Conservation (phyloP, 2,797 vertebrate species). For the Channa striata region DNA sequence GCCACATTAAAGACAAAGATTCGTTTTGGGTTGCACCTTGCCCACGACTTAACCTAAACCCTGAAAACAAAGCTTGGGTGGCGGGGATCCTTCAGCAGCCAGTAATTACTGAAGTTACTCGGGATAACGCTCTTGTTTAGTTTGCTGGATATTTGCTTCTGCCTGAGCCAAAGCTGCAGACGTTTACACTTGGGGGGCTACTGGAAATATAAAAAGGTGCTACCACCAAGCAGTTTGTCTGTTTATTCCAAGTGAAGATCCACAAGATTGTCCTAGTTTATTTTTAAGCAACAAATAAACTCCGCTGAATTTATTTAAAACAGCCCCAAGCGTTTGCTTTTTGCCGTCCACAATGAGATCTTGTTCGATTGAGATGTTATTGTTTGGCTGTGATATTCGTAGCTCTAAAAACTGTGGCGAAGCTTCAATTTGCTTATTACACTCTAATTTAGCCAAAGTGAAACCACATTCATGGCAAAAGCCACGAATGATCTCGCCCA, state of each 20-base stretch:
- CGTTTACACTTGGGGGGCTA: slow-evolving; percentile 44
- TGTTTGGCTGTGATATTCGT: slow-evolving; percentile 39
- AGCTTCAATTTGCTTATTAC: slow-evolving; percentile 42
- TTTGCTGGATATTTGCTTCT: slow-evolving; percentile 47
- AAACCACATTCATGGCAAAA: slow-evolving; percentile 45
- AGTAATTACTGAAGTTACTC: slow-evolving; percentile 65
- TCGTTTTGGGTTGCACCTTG: slow-evolving; percentile 50
- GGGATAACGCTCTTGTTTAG: slow-evolving; percentile 54
- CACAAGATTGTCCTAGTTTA: slow-evolving; percentile 8
- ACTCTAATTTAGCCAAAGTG: slow-evolving; percentile 44
- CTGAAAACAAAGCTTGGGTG: slow-evolving; percentile 57
- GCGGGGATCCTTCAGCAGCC: slow-evolving; percentile 72
- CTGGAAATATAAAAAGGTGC: slow-evolving; percentile 28
- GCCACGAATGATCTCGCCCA: slow-evolving; percentile 42
- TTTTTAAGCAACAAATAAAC: slow-evolving; percentile 40
- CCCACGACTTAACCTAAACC: slow-evolving; percentile 44
- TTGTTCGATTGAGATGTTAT: slow-evolving; percentile 38
- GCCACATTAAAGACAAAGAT: slow-evolving; percentile 46
- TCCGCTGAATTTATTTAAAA: slow-evolving; percentile 21
- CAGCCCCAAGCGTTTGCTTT: slow-evolving; percentile 27
- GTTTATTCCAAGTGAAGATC: slow-evolving; percentile 31
- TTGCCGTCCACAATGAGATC: slow-evolving; percentile 22
- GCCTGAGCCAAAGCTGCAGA: slow-evolving; percentile 51
- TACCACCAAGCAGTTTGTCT: slow-evolving; percentile 12
- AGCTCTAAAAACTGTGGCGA: slow-evolving; percentile 40